phyloP scores from a whole-genome alignment of 2,113 vertebrate species.

The Bos javanicus region DNA sequence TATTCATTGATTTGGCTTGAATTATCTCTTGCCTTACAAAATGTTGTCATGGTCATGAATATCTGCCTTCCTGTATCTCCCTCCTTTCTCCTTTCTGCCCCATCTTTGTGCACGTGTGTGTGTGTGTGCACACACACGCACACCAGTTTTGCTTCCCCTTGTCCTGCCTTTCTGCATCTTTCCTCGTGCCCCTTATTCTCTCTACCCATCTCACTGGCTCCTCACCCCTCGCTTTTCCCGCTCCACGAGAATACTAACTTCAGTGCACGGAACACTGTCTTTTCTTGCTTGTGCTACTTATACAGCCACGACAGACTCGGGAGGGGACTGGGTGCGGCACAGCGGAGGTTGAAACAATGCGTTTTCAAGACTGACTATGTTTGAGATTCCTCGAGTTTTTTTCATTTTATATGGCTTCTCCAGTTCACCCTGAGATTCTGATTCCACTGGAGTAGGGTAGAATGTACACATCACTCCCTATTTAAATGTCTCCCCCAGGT shows the following conservation, averaged over 20 bases:
- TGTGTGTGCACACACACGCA: rapidly evolving
- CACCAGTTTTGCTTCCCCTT: neutral
- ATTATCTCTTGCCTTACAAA: neutral
- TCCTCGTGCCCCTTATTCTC: neutral
- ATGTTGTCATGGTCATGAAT: neutral
- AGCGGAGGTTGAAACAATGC: neutral
- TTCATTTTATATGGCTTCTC: neutral
- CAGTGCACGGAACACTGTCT: neutral
- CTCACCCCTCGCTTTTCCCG: neutral
- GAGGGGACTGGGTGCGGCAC: neutral
- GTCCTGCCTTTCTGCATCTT: neutral
- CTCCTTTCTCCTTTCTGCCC: neutral
- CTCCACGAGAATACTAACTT: neutral
- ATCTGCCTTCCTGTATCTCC: neutral
- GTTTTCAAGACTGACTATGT: neutral
- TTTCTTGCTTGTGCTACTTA: neutral
- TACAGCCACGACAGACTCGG: neutral
- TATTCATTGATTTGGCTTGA: neutral
- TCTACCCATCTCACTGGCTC: neutral
- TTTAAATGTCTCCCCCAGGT: neutral
- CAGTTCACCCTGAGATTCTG: neutral
- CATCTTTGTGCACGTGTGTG: neutral
- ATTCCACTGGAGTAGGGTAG: neutral
- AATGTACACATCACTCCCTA: neutral
- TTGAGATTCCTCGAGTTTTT: neutral